Evolutionary conservation across 64 coral and sea anemone genomes (phyloP).

Genomic region (Actinia equina): DNA sequence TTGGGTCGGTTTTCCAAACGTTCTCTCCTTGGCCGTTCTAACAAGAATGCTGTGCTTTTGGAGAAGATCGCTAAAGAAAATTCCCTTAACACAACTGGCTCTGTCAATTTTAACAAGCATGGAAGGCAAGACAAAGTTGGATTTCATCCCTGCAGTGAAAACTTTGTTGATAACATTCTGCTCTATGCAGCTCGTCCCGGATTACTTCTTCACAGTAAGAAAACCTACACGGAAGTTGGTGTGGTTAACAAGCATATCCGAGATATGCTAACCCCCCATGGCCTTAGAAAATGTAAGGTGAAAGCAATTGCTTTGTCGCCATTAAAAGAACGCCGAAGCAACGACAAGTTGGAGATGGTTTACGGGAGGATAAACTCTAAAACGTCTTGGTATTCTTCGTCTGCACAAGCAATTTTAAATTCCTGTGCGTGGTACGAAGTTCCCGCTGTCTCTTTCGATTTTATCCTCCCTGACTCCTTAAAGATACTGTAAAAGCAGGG

Average conservation of each 20-base stretch:
- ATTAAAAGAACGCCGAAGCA: background rate
- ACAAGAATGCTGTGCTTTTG: conserved; percentile 22
- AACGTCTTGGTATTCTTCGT: background rate
- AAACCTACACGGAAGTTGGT: conserved; percentile 18
- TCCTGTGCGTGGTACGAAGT: too few species aligned
- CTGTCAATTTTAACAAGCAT: conserved; percentile 19
- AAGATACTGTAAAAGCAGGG: too few species aligned
- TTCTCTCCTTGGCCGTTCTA: conserved; percentile 18
- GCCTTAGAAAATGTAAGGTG: conserved; percentile 18
- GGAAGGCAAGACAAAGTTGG: conserved; percentile 30
- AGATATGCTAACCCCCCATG: background rate
- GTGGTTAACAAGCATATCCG: conserved; percentile 15
- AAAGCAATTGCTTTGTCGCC: background rate
- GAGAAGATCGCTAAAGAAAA: conserved; percentile 41
- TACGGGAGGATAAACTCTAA: conserved; percentile 9
- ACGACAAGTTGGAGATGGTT: background rate
- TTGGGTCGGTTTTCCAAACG: background rate
- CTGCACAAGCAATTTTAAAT: too few species aligned
- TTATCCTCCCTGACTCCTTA: too few species aligned
- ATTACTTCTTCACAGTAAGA: background rate
- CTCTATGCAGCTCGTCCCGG: conserved; percentile 15
- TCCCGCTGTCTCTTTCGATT: background rate
- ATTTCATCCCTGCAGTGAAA: conserved; percentile 9
- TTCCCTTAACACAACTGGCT: conserved; percentile 19
- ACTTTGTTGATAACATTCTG: conserved; percentile 32